phyloP scores from a whole-genome alignment of 92 coral and sea anemone species.

The Metridium senile region DNA sequence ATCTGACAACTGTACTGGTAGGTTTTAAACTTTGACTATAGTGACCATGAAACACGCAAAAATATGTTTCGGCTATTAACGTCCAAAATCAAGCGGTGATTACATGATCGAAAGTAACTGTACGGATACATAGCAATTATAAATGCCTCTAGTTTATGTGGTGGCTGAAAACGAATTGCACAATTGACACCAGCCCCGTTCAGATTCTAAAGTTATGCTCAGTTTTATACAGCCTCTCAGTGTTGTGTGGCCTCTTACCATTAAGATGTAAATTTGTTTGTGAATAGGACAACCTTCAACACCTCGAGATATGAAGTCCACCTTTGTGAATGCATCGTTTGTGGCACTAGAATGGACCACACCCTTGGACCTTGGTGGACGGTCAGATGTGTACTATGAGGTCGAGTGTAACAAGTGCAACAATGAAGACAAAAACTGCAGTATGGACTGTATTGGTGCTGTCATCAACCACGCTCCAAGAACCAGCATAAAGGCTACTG shows the following conservation, averaged over 20 bases:
- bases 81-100: too few relatives aligned
- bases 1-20: constrained; percentile 59
- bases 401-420: constrained; percentile 51
- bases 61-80: too few relatives aligned
- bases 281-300: constrained; percentile 58
- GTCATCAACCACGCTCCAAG: constrained; percentile 5
- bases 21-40: too few relatives aligned
- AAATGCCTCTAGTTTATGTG: too few relatives aligned
- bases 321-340: constrained; percentile 30
- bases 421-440: constrained; percentile 34
- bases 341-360: constrained; percentile 54
- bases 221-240: too few relatives aligned
- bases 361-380: constrained; percentile 44
- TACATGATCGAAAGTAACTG: too few relatives aligned
- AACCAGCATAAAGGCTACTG: constrained; percentile 35
- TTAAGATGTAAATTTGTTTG: not conserved
- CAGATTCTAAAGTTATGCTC: too few relatives aligned
- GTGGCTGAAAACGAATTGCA: too few relatives aligned
- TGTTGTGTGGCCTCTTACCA: too few relatives aligned
- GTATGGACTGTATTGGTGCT: constrained; percentile 39
- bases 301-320: constrained; percentile 35
- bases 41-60: too few relatives aligned
- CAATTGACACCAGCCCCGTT: too few relatives aligned
- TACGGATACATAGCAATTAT: too few relatives aligned
- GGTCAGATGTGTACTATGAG: constrained; percentile 40